A percentile compares a stretch with the other conserved stretches of the same genome.
Conservation (phyloP, 2,888 invertebrate species). For the Brachycybe producta region DNA sequence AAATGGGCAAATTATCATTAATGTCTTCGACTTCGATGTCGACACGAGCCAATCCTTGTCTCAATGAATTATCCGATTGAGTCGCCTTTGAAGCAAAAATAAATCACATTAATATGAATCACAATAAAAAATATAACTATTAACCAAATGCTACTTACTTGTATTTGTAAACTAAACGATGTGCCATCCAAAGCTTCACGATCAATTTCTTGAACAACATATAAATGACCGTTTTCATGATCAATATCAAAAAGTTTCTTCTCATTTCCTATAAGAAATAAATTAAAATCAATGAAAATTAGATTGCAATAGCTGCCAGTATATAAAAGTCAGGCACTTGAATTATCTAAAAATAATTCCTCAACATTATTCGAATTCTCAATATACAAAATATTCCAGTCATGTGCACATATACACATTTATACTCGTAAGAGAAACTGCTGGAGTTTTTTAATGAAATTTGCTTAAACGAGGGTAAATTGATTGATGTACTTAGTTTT, state of each 20-base stretch:
- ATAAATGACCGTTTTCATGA: conserved; percentile 57
- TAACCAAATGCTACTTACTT: conserved; percentile 19
- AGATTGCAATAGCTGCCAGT: background rate
- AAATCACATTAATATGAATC: background rate
- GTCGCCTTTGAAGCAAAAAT: conserved; percentile 36
- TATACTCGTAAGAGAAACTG: too few relatives aligned
- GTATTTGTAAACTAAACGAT: conserved; percentile 42
- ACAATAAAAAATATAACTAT: background rate
- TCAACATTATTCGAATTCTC: too few relatives aligned
- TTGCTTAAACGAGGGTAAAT: too few relatives aligned
- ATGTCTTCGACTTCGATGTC: conserved; percentile 61
- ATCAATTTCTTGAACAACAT: conserved; percentile 66
- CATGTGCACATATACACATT: too few relatives aligned
- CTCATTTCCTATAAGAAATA: conserved; percentile 46
- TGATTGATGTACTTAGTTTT: too few relatives aligned
- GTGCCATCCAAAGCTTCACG: conserved; percentile 45
- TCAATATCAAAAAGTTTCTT: conserved; percentile 60
- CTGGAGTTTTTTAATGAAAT: too few relatives aligned
- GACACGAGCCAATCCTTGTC: conserved; percentile 56
- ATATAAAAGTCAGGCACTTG: background rate
- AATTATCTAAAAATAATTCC: too few relatives aligned
- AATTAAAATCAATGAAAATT: background rate
- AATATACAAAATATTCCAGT: too few relatives aligned
- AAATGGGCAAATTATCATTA: conserved; percentile 73
- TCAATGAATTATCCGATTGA: conserved; percentile 53